Evolutionary conservation across 2,797 vertebrate genomes (phyloP).

Genomic region (Myotis vivesi): DNA sequence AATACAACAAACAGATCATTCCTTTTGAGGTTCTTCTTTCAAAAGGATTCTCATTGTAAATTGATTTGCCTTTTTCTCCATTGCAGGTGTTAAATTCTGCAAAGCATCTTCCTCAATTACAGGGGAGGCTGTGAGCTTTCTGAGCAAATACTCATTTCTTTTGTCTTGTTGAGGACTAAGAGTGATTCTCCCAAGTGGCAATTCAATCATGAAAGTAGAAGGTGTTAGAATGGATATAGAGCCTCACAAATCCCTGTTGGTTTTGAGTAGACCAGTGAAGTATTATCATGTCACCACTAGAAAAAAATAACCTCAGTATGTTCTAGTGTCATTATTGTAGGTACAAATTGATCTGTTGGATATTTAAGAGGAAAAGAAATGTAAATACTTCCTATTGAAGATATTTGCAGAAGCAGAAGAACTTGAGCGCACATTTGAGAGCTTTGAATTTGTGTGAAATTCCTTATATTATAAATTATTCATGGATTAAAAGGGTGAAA

Average conservation of each 20-base stretch:
- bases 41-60: neutral
- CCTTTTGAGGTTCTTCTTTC: neutral
- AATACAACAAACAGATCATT: neutral
- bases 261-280: slow-evolving; percentile 31
- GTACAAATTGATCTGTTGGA: neutral
- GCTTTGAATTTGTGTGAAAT: neutral
- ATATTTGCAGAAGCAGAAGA: neutral
- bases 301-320: neutral
- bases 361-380: neutral
- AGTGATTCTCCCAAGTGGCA: slow-evolving; percentile 36
- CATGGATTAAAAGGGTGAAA: neutral
- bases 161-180: slow-evolving; percentile 18
- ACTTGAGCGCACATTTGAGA: neutral
- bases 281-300: neutral
- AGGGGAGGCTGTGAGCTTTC: neutral
- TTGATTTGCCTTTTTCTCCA: neutral
- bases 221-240: neutral
- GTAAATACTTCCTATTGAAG: neutral
- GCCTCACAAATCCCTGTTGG: slow-evolving; percentile 27
- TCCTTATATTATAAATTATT: neutral
- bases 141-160: slow-evolving; percentile 29
- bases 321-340: neutral
- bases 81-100: neutral
- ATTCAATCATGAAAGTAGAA: slow-evolving; percentile 10
- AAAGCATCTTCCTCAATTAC: neutral